These are phyloP conservation scores for Acrocephalus scirpaceus DNA, from an alignment of 2,797 vertebrate species.

Conservation along the genomic window DNA sequence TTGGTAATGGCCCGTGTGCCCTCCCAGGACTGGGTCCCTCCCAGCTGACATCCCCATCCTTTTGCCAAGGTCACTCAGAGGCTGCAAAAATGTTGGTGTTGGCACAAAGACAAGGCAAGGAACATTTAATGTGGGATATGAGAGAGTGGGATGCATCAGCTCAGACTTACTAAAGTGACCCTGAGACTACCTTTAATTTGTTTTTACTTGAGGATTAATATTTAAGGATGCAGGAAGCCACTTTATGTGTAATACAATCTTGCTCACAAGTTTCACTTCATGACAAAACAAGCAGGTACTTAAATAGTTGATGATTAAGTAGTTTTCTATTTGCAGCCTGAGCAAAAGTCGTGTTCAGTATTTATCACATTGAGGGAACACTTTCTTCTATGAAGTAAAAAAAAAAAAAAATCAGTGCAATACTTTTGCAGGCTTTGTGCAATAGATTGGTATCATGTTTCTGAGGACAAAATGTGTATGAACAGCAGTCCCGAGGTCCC, in stretches of 20 bases:
- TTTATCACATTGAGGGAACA: background rate
- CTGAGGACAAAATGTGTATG: background rate
- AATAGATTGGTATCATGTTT: background rate
- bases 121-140: background rate
- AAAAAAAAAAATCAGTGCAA: background rate
- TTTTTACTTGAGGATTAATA: background rate
- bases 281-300: conserved; percentile 33
- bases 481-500: background rate
- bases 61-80: background rate
- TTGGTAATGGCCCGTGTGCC: background rate
- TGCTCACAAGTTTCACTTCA: background rate
- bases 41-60: background rate
- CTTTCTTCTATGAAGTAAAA: background rate
- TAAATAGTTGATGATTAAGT: conserved; percentile 47
- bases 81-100: background rate
- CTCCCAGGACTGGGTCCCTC: background rate
- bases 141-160: background rate
- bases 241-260: background rate
- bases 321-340: conserved; percentile 8
- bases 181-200: background rate
- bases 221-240: background rate
- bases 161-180: background rate
- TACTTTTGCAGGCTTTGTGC: background rate
- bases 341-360: background rate
- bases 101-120: background rate